Conservation (phyloP, 2,888 invertebrate genomes). For the Belgica antarctica region DNA sequence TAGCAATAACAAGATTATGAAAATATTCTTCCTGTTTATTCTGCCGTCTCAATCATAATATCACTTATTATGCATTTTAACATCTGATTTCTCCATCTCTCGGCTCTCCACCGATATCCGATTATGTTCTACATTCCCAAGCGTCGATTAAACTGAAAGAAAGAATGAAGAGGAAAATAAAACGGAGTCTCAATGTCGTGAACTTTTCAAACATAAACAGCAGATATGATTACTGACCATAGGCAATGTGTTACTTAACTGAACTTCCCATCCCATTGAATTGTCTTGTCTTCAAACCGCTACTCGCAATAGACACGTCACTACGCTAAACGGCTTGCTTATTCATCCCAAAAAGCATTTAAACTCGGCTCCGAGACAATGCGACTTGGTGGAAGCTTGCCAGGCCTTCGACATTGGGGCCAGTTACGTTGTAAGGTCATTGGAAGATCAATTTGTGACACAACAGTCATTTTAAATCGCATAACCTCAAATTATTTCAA, state of each 20-base stretch:
- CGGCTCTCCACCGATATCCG: not conserved
- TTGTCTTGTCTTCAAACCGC: conserved; percentile 8
- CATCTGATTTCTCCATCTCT: not conserved
- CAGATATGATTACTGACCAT: conserved; percentile 26
- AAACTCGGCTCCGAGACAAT: not conserved
- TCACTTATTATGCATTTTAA: conserved; percentile 13
- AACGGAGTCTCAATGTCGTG: not conserved
- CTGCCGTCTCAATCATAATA: not conserved
- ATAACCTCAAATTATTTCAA: too few species aligned
- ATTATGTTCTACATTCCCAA: conserved; percentile 18
- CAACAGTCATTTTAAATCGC: too few species aligned
- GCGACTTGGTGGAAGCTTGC: not conserved
- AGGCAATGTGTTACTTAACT: conserved; percentile 14
- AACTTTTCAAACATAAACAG: not conserved
- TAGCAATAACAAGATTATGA: conserved; percentile 30
- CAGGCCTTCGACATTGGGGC: too few species aligned
- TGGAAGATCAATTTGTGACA: too few species aligned
- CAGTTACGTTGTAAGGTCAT: too few species aligned
- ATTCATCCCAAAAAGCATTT: conserved; percentile 1
- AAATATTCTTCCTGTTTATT: conserved; percentile 20
- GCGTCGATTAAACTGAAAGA: conserved; percentile 8
- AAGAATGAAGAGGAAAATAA: not conserved
- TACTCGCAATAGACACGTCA: not conserved
- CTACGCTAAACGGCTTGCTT: not conserved
- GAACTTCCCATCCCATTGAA: conserved; percentile 4